These are phyloP conservation scores for Biston betularia DNA, from an alignment of 2,888 invertebrate species.

Conservation along the genomic window DNA sequence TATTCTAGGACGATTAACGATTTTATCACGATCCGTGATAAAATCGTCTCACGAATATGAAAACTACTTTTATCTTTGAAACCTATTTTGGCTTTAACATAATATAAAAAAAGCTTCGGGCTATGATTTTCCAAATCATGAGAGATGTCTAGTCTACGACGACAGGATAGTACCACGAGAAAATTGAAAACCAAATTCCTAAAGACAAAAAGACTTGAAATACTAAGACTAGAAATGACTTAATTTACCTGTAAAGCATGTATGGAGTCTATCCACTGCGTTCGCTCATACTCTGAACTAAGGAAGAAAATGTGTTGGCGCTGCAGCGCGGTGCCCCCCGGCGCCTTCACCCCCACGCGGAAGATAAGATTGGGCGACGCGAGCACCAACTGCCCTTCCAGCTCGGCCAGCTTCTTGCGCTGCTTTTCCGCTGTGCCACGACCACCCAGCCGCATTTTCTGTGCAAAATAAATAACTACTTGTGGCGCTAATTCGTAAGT, in stretches of 20 bases:
- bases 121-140: too few relatives aligned
- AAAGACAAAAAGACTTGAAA: too few relatives aligned
- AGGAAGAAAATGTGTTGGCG: conserved; percentile 94
- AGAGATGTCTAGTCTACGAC: too few relatives aligned
- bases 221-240: too few relatives aligned
- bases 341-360: conserved; percentile 90
- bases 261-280: conserved; percentile 97
- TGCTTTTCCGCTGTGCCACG: conserved; percentile 92
- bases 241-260: conserved; percentile 89
- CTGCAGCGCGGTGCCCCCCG: conserved; percentile 79
- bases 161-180: too few relatives aligned
- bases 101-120: too few relatives aligned
- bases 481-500: background rate
- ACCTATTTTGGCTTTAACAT: too few relatives aligned
- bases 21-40: too few relatives aligned
- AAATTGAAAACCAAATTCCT: too few relatives aligned
- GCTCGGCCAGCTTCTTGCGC: conserved; percentile 95
- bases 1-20: too few relatives aligned
- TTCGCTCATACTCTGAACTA: conserved; percentile 97
- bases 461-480: conserved; percentile 33
- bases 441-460: conserved; percentile 87
- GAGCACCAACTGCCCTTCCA: conserved; percentile 95
- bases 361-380: conserved; percentile 96
- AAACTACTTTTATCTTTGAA: too few relatives aligned
- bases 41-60: too few relatives aligned